Base-by-base conservation (phyloP, 2,113 vertebrate species). In the Phodopus roborovskii region DNA sequence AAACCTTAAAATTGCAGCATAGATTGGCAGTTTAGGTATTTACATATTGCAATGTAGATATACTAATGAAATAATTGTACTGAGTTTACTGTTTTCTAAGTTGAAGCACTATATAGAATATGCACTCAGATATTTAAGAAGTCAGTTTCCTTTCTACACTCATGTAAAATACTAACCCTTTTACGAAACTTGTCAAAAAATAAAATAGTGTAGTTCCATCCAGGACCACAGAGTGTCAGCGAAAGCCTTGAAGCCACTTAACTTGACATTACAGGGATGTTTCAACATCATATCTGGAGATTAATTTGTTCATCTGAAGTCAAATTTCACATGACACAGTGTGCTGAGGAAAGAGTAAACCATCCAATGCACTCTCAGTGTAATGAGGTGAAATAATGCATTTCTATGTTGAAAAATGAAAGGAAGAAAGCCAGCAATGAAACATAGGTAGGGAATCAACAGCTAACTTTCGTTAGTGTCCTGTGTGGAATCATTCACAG, bases 171-270 rank as follows among this genome's bases (percentile, higher is more conserved):
- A 28, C 20, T 60, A 91, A 81, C 56, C 3, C 3, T 50, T 50
- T 82, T 48, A 33, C 36, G 24, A 91, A 84, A 74, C 20, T 50
- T 50, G 50, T 50, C 11, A 50, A 50, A 50, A 50, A 50, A 50
- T 10, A 50, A 50, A 50, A 50, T 0, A 0, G 28, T 98, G 98
- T 88, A 98, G 68, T 98, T 98, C 98, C 95, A 74, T 9, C 0
- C 0, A 93, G 74, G 84, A 86, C 98, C 98, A 98, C 98, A 96
- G 22, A 1, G 98, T 96, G 98, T 98, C 98, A 98, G 96, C 87
- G 77, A 96, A 98, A 93, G 84, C 58, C 97, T 68, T 1, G 78
- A 24, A 85, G 39, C 1, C 4, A 58, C 4, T 36, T 36, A 2
- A 5, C 45, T 24, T 75, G 26, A 33, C 24, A 3, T 2, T 60